Conservation (phyloP, 1,140 invertebrate genomes). For the Bombus huntii region DNA sequence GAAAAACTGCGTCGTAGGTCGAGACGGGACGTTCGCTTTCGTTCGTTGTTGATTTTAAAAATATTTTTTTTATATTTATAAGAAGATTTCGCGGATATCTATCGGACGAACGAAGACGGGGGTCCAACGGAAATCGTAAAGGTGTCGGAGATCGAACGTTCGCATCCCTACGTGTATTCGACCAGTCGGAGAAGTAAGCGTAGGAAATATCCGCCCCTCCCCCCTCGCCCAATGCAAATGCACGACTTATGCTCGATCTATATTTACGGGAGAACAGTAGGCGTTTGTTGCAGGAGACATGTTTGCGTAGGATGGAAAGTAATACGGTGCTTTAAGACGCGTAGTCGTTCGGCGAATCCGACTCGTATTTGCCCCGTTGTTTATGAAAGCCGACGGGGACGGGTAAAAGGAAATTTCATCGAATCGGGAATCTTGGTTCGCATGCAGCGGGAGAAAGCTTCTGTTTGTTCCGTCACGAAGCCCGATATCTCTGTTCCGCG, state of each 20-base stretch:
- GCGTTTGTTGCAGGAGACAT: background rate
- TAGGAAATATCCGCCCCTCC: too few species aligned
- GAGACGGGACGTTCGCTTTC: too few species aligned
- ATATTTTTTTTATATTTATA: too few species aligned
- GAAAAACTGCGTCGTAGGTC: too few species aligned
- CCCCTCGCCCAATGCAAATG: background rate
- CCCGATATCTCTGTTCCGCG: conserved; percentile 14
- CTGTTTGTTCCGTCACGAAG: background rate
- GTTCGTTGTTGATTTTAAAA: too few species aligned
- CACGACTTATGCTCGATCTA: background rate
- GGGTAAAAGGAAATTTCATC: background rate
- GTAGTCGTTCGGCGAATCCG: background rate
- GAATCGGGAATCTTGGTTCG: background rate
- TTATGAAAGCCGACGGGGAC: background rate
- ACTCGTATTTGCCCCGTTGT: background rate
- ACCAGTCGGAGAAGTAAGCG: background rate
- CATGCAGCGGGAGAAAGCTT: background rate
- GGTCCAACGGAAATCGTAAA: background rate
- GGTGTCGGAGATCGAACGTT: background rate
- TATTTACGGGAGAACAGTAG: background rate
- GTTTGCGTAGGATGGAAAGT: conserved; percentile 2
- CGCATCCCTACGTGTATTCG: too few species aligned
- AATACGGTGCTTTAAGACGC: background rate
- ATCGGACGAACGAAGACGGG: too few species aligned
- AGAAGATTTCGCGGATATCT: too few species aligned